Conservation (phyloP, 2,888 invertebrate genomes). For the Oxystoma pomonae region DNA sequence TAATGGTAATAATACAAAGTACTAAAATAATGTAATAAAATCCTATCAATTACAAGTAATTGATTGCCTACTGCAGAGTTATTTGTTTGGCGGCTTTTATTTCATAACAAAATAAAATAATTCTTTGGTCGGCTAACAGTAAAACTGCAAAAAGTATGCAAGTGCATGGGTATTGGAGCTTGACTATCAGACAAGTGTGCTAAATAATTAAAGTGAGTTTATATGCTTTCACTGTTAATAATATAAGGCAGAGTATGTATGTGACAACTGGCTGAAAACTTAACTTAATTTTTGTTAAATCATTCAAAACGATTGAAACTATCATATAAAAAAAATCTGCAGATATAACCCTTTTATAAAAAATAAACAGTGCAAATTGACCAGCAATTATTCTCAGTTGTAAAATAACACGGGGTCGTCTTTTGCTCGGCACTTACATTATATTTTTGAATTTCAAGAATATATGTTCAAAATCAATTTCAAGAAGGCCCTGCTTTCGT, state of each 20-base stretch:
- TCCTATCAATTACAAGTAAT: neutral
- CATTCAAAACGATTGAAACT: too few relatives aligned
- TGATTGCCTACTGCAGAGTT: neutral
- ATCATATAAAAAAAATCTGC: too few relatives aligned
- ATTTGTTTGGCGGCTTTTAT: neutral
- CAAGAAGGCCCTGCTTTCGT: neutral
- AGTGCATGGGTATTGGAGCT: neutral
- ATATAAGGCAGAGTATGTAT: too few relatives aligned
- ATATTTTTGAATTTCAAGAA: too few relatives aligned
- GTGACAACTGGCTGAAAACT: neutral
- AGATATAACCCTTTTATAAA: too few relatives aligned
- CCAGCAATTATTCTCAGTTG: too few relatives aligned
- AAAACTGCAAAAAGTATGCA: neutral
- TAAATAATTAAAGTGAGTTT: neutral
- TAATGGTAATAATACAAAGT: neutral
- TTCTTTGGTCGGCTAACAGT: neutral
- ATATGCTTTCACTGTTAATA: neutral
- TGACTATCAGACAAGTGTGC: neutral
- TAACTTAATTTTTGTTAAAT: too few relatives aligned
- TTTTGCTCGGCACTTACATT: too few relatives aligned
- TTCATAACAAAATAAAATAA: neutral
- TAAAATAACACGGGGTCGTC: too few relatives aligned
- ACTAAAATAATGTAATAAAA: neutral
- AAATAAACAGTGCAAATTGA: too few relatives aligned
- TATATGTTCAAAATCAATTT: too few relatives aligned